phyloP scores from a whole-genome alignment of 1,140 invertebrate species.

The Odontomachus brunneus region DNA sequence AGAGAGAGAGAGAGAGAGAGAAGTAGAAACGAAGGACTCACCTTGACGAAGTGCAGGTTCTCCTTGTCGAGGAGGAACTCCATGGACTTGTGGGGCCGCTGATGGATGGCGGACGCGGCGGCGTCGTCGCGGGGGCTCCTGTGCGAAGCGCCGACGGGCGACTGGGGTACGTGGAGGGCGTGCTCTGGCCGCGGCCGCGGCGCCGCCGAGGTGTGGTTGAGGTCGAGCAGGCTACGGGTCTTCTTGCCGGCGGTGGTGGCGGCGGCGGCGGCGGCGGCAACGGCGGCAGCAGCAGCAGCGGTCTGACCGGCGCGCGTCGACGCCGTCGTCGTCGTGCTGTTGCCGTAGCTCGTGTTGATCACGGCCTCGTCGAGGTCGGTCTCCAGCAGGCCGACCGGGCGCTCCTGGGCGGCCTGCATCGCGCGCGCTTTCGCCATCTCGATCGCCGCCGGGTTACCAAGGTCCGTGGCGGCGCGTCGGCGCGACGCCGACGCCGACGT shows the following conservation, averaged over 20 bases:
- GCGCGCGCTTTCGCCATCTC: slow-evolving; percentile 85
- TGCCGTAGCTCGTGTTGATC: slow-evolving; percentile 51
- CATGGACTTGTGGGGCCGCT: slow-evolving; percentile 94
- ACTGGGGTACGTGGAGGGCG: slow-evolving; percentile 82
- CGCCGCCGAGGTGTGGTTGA: slow-evolving; percentile 87
- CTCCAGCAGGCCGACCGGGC: slow-evolving; percentile 91
- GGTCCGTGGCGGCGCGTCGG: slow-evolving; percentile 84
- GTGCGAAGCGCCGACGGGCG: slow-evolving; percentile 78
- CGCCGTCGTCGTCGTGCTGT: slow-evolving; percentile 9
- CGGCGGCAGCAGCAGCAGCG: slow-evolving; percentile 82
- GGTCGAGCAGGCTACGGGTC: slow-evolving; percentile 92
- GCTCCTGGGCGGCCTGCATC: slow-evolving; percentile 83
- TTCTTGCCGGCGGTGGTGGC: slow-evolving; percentile 87
- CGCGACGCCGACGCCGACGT: slow-evolving; percentile 80
- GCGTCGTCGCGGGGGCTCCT: slow-evolving; percentile 74
- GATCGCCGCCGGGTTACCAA: slow-evolving; percentile 84
- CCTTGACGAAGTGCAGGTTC: slow-evolving; percentile 92
- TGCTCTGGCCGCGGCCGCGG: slow-evolving; percentile 77
- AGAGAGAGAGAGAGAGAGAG: too few relatives aligned
- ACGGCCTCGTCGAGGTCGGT: slow-evolving; percentile 92
- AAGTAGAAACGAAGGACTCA: slow-evolving; percentile 79
- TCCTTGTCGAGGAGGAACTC: slow-evolving; percentile 96
- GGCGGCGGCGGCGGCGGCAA: slow-evolving; percentile 77
- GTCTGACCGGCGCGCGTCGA: slow-evolving; percentile 1
- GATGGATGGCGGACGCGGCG: slow-evolving; percentile 80